These are phyloP conservation scores for Temnothorax rugatulus DNA, from an alignment of 2,888 invertebrate genomes.

Conservation along the genomic window DNA sequence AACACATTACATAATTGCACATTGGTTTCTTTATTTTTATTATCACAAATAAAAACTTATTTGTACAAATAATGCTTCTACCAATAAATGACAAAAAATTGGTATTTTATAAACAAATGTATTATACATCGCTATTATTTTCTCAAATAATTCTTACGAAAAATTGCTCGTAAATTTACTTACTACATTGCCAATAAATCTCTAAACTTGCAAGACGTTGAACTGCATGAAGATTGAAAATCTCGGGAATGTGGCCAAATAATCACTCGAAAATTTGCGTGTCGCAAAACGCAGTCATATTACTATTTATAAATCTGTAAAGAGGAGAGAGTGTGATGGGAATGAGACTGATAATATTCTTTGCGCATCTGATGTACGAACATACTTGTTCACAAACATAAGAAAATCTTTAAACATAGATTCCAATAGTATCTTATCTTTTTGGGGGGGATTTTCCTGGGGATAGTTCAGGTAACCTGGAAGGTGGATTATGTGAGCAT, in stretches of 20 bases:
- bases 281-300: slow-evolving; percentile 36
- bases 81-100: background rate
- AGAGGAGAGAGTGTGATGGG: background rate
- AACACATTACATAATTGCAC: background rate
- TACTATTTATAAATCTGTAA: slow-evolving; percentile 24
- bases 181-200: slow-evolving; percentile 53
- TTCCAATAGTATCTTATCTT: background rate
- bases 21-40: background rate
- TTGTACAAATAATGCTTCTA: background rate
- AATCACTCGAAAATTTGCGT: slow-evolving; percentile 52
- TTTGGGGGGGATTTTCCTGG: background rate
- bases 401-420: background rate
- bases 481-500: background rate
- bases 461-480: background rate
- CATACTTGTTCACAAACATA: background rate
- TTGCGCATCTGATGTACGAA: background rate
- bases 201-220: slow-evolving; percentile 50
- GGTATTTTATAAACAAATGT: background rate
- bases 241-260: slow-evolving; percentile 63
- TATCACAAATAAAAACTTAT: background rate
- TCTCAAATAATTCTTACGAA: no score
- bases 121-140: background rate
- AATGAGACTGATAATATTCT: slow-evolving; percentile 1
- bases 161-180: background rate
- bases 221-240: slow-evolving; percentile 32